Evolutionary conservation across 2,113 vertebrate genomes (phyloP), one percentile per base, ranked within the genome.

Genomic region (Phodopus roborovskii): DNA sequence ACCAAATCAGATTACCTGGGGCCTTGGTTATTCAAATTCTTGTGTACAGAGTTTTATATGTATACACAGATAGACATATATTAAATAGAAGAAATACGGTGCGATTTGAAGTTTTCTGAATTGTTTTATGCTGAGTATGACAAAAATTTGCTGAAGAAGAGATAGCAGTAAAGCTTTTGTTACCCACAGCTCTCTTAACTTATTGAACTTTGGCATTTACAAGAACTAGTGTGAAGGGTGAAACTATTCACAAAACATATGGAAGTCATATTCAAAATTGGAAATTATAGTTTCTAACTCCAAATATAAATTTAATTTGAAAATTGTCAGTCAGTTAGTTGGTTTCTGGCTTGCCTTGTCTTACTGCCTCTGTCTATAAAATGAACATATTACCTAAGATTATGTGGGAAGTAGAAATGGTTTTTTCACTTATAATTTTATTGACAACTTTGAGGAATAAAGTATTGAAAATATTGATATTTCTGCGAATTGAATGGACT

Each of bases 291-390:
- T 77, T 77, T 66, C 15, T 71, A 89, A 78, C 48, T 11, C 9
- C 75, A 19, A 85, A 91, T 64, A 89, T 58, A 77, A 86, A n/a
- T 77, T 77, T 77, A 82, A 82, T 82, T 39, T 78, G 58, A 83
- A 42, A 95, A 93, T 93, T 68, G 79, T 16, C 33, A 53, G 26
- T 39, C 42, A 92, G 85, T 64, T 60, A 45, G n/a, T 33, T 90
- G 7, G 26, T 92, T n/a, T 94, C 53, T 56, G n/a, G 7, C 53
- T 94, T 88, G 22, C 6, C 17, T 60, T 28, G 15, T 88, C 45
- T 86, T 83, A 17, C 5, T 45, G 26, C 56, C 26, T 77, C 48
- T 83, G 11, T 89, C 20, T 87, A 5, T 60, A 78, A 94, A 95
- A 87, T n/a, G 22, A 78, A 95, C 85, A 39, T 45, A 96, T 95